Base-by-base conservation (phyloP, 2,797 vertebrate species). In the Microctenopoma lineatum region DNA sequence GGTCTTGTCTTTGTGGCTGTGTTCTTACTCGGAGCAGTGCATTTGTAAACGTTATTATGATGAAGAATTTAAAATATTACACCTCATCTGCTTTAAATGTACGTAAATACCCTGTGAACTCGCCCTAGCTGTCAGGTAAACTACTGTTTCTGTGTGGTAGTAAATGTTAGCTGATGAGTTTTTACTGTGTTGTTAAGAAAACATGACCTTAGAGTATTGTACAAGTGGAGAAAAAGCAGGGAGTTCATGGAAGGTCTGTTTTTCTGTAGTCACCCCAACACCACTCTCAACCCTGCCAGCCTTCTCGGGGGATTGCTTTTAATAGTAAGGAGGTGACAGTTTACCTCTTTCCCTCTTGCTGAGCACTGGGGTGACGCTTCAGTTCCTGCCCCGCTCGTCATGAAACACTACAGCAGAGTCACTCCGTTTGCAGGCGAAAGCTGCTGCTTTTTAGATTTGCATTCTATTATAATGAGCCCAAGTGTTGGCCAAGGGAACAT, bases 311-410 rank as follows among this genome's bases (percentile, higher is more conserved):
- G 84, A 87, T 68, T 84, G 89, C 80, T 92, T 91, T 92, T 90
- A 90, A 92, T 92, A 92, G 88, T 88, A 88, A 87, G 81, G 82
- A 83, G 86, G 86, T 87, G 89, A 88, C 85, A 83, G 84, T 83
- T 84, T 80, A 64, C 76, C 74, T 32, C 29, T 32, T 32, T 32
- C 7, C 29, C 29, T 32, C 29, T 32, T 50, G 25, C 62, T 42
- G 63, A 73, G 75, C 64, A 60, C 61, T 3, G 39, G 66, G 62
- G 52, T 80, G 78, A 75, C 80, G 88, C 56, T 77, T 72, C 77
- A 78, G 65, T 86, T 82, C 79, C 76, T 81, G 83, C 77, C 84
- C 85, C 59, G 59, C 71, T 71, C 54, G 15, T 62, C 68, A 64
- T 65, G 66, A 84, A 76, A 75, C 16, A 42, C 67, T 59, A 36